Evolutionary conservation across 2,888 invertebrate genomes (phyloP).

Genomic region (Cinara cedri): DNA sequence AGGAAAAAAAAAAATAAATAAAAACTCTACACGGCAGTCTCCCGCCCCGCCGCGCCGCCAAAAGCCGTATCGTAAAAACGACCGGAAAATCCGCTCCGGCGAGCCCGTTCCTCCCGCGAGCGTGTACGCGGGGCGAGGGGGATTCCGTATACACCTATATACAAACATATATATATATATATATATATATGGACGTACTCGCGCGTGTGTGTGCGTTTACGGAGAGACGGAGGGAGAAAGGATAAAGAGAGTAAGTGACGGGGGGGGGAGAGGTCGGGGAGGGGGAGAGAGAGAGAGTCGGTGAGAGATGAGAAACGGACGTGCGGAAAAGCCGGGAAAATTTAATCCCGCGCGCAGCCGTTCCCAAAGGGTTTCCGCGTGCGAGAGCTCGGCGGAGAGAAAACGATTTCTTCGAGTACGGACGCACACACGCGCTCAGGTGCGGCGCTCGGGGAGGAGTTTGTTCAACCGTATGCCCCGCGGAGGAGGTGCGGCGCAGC

Average conservation of each 20-base stretch:
- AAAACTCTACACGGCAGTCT: background rate
- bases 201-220: no score
- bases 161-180: no score
- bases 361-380: conserved; percentile 30
- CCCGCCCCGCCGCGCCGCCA: background rate
- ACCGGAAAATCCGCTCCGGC: conserved; percentile 20
- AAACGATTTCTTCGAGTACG: conserved; percentile 40
- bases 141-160: no score
- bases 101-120: background rate
- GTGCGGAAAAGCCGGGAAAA: conserved; percentile 25
- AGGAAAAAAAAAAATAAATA: background rate
- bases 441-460: background rate
- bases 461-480: conserved; percentile 32
- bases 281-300: background rate
- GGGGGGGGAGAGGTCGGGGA: background rate
- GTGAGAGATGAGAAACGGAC: no score
- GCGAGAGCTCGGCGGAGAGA: background rate
- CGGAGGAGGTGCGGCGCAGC: background rate
- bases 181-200: background rate
- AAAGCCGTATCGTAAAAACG: conserved; percentile 27
- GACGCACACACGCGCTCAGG: background rate
- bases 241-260: no score
- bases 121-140: no score
- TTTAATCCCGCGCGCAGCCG: conserved; percentile 34
- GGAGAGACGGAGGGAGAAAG: no score